phyloP scores from a whole-genome alignment of 2,888 invertebrate genomes.

The Tanypteryx hageni region DNA sequence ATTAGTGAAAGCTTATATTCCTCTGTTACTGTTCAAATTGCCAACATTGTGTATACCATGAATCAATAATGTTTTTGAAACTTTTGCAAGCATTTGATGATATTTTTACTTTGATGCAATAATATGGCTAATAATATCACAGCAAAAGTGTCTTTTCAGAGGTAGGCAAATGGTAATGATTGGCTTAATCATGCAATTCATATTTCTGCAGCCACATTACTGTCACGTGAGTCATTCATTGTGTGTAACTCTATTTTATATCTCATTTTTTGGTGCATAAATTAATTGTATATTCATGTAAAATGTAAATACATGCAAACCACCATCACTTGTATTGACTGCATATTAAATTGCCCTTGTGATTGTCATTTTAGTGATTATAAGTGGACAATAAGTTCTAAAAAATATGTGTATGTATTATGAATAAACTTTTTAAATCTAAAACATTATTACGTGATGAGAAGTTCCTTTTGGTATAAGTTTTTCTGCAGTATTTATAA shows the following conservation, averaged over 20 bases:
- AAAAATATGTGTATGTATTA: background rate
- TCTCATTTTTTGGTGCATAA: background rate
- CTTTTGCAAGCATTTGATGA: background rate
- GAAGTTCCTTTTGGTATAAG: background rate
- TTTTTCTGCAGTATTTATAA: slow-evolving; percentile 13
- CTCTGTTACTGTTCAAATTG: background rate
- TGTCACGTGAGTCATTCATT: background rate
- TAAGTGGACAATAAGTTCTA: slow-evolving; percentile 53
- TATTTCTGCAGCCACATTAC: background rate
- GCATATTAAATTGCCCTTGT: background rate
- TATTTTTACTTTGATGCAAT: slow-evolving; percentile 12
- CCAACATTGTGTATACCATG: background rate
- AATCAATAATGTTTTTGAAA: background rate
- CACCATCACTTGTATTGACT: background rate
- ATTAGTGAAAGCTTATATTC: background rate
- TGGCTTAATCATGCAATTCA: background rate
- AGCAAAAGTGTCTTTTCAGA: background rate
- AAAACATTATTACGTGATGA: background rate
- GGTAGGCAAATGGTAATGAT: background rate
- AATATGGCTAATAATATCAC: background rate
- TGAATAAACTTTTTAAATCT: background rate
- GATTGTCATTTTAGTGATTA: slow-evolving; percentile 57
- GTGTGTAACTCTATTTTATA: slow-evolving; percentile 17
- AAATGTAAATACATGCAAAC: slow-evolving; percentile 43
- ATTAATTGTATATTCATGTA: background rate